Evolutionary conservation across 2,888 invertebrate genomes (phyloP).

Genomic region (Mythimna vitellina): DNA sequence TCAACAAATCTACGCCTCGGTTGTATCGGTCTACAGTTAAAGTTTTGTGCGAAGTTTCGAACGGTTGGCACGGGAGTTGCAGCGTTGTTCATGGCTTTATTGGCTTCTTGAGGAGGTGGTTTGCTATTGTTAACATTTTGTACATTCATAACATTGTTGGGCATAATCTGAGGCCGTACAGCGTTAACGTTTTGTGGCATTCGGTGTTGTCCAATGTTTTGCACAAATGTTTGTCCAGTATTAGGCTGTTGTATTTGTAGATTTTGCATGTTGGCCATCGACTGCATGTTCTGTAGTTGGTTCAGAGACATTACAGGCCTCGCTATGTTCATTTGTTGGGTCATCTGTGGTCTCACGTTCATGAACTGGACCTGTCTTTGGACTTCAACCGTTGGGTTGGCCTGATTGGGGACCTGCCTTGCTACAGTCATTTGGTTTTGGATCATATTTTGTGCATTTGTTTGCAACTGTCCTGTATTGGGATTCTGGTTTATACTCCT

Average conservation of each 20-base stretch:
- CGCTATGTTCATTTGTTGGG: constrained; percentile 59
- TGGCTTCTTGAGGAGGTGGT: constrained; percentile 41
- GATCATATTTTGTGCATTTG: constrained; percentile 56
- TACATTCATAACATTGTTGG: constrained; percentile 50
- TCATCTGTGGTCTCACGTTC: constrained; percentile 62
- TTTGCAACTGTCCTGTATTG: constrained; percentile 60
- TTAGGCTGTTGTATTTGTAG: constrained; percentile 58
- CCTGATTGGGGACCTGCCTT: constrained; percentile 61
- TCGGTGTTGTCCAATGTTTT: constrained; percentile 65
- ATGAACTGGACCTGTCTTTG: constrained; percentile 62
- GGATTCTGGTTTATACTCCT: constrained; percentile 54
- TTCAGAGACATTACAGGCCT: constrained; percentile 61
- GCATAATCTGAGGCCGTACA: constrained; percentile 48
- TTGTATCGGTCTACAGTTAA: constrained; percentile 77
- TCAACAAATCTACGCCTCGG: constrained; percentile 72
- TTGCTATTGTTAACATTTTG: constrained; percentile 51
- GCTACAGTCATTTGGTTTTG: constrained; percentile 57
- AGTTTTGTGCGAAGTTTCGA: constrained; percentile 67
- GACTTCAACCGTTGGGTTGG: constrained; percentile 55
- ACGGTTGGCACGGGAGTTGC: constrained; percentile 47
- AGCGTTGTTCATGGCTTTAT: constrained; percentile 38
- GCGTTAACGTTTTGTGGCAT: constrained; percentile 54
- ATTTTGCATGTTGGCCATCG: constrained; percentile 61
- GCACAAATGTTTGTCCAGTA: constrained; percentile 61
- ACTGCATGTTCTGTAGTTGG: constrained; percentile 61